Conservation (phyloP, 2,113 vertebrate genomes). For the Cheirogaleus medius region DNA sequence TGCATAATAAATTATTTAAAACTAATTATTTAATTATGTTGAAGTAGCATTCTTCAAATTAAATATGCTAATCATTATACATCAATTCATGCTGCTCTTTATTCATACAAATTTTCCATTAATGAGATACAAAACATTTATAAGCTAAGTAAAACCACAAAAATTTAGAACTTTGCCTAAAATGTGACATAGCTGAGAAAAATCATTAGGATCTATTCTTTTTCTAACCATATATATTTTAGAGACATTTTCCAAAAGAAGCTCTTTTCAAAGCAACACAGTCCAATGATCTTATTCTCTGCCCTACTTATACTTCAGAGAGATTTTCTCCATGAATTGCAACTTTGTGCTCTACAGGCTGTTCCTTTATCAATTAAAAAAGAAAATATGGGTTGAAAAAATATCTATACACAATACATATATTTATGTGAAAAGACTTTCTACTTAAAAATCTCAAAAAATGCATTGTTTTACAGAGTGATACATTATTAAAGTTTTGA, state of each 20-base stretch:
- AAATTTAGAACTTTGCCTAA: background rate
- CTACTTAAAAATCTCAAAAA: background rate
- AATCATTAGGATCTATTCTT: background rate
- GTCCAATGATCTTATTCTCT: background rate
- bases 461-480: background rate
- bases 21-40: background rate
- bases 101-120: background rate
- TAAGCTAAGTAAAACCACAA: background rate
- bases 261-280: background rate
- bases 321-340: background rate
- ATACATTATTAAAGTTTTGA: background rate
- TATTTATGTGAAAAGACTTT: background rate
- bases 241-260: background rate
- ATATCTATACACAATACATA: background rate
- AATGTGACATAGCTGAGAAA: background rate
- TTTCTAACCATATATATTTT: background rate
- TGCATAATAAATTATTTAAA: background rate
- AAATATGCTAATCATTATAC: background rate
- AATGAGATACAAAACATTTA: background rate
- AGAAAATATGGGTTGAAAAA: background rate
- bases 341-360: background rate
- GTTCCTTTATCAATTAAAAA: background rate
- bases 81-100: background rate
- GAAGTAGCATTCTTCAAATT: constrained; percentile 1
- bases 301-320: background rate